Evolutionary conservation across 2,113 vertebrate genomes (phyloP), one percentile per base, ranked within the genome.

Genomic region (Apodemus sylvaticus): DNA sequence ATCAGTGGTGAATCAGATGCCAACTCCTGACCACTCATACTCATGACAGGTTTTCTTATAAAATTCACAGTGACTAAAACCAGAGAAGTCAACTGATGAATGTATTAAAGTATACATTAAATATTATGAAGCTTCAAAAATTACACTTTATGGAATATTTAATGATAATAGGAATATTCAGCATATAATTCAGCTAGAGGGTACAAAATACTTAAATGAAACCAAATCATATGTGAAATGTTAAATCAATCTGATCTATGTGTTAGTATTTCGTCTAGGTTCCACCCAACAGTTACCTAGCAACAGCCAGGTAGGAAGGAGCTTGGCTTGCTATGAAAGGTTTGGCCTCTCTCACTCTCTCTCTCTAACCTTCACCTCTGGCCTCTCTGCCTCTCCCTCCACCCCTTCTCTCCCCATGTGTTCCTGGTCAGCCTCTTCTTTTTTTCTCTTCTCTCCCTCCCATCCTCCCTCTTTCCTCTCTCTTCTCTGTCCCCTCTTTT

Each of bases 231-330:
- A 71, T 45, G 62, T 22, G 60, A 73, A 82, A 39, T 42, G 66
- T 83, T 60, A 95, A 94, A 68, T 91, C 13, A 34, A 53, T 70
- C 71, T 88, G 42, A 78, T 17, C 10, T 55, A 31, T 34, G 26
- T 66, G 64, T 68, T 34, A 68, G 31, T 14, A 68, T 68, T 68
- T 68, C 64, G 34, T 34, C 64, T 68, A 68, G 64, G 64, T 31
- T 34, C 62, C 29, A 26, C 62, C 24, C 26, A 68, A 68, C 62
- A 64, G 62, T 64, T 64, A 64, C 26, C 62, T 64, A 24, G 62
- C 26, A 64, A 64, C 31, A 34, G 12, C 64, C 31, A 68, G 12
- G 26, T 34, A 34, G 64, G 64, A 68, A 34, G 64, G 64, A 68
- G 3, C 12, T 12, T 68, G 29, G 31, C 29, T 68, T 68, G 64